Evolutionary conservation across 2,797 vertebrate species (phyloP).

Genomic region (Heterohyrax brucei): DNA sequence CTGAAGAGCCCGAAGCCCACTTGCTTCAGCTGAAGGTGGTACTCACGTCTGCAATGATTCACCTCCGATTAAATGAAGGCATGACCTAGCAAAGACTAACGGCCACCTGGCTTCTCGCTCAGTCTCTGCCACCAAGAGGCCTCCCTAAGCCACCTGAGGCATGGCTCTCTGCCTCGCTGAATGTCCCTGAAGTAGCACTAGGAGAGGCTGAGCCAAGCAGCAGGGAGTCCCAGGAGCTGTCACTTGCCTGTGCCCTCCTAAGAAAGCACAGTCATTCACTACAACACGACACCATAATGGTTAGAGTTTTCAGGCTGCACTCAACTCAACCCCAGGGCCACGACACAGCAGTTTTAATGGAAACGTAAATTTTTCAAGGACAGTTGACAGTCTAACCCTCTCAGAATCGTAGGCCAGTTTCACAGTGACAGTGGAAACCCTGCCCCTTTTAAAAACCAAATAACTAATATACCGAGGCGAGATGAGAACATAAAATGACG

Average conservation of each 20-base stretch:
- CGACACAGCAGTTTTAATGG: neutral
- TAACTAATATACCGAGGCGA: neutral
- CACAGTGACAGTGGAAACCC: neutral
- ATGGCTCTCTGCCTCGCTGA: neutral
- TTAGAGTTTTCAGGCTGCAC: neutral
- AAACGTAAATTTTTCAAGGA: neutral
- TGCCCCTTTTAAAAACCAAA: neutral
- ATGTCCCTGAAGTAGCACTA: neutral
- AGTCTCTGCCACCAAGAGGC: neutral
- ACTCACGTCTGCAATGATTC: neutral
- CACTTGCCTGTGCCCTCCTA: neutral
- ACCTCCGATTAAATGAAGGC: neutral
- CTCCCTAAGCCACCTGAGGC: neutral
- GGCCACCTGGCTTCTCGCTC: neutral
- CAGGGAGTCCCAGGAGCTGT: neutral
- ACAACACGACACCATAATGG: neutral
- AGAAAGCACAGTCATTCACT: neutral
- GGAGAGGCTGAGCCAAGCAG: neutral
- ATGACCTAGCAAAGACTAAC: neutral
- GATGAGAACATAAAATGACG: constrained; percentile 3
- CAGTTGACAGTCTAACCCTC: neutral
- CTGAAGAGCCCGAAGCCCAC: neutral
- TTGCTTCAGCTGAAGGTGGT: neutral
- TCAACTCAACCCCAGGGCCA: neutral
- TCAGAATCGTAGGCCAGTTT: constrained; percentile 37